Evolutionary conservation across 2,113 vertebrate genomes (phyloP), one percentile per base, ranked within the genome.

Genomic region (Anthoscopus minutus): DNA sequence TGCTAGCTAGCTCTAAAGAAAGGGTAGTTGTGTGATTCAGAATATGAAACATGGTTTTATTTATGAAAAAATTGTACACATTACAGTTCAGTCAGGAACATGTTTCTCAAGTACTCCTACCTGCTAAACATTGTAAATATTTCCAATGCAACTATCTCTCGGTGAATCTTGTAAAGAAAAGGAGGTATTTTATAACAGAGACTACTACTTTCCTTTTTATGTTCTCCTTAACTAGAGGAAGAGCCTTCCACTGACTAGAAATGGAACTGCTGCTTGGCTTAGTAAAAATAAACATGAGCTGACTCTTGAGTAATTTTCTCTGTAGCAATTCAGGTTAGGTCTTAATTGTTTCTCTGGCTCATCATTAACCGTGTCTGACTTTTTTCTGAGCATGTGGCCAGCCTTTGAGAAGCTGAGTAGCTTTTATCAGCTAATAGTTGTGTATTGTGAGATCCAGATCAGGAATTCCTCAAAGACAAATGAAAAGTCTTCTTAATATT

Each of bases 301-400:
- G 64, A 70, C 38, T 89, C 37, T 51, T 54, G 57, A 73, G 53
- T 77, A 58, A 51, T 92, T 81, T 72, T 62, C 85, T 67, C 47
- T 31, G 33, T 54, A 86, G 45, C 48, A 86, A 89, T 88, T 88
- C 84, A 86, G 81, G 44, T 69, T 93, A 71, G 31, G 17, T 67
- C 56, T 73, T 86, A 93, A 81, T 95, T 93, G 64, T 88, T 82
- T 70, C 71, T 86, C 51, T 88, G 64, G 88, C 89, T 96, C 88
- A 95, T 93, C 80, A 83, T 93, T 96, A 93, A 94, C 89, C 4
- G 0, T 30, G 79, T 86, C 92, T 83, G 70, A 92, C 92, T 67
- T 81, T 86, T 92, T 95, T 28, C 76, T 58, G 56, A 78, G 64
- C 79, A 66, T 44, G 71, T 95, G 94, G 88, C 50, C 1, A 11